Evolutionary conservation across 2,888 invertebrate species (phyloP).

Genomic region (Lobophora halterata): DNA sequence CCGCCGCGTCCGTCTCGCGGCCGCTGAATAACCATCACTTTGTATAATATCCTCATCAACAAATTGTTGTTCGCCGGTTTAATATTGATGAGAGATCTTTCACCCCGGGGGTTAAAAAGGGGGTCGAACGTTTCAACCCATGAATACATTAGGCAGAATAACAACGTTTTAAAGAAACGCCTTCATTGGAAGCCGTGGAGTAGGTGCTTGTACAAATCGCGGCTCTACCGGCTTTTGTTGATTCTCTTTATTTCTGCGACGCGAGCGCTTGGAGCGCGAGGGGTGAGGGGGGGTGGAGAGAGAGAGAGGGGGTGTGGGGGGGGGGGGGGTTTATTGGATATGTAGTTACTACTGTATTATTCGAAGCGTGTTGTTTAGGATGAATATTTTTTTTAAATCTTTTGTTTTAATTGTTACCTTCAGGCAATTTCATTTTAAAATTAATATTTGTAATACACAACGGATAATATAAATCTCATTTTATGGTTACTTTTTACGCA

Average conservation of each 20-base stretch:
- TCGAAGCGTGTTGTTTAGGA: too few relatives aligned
- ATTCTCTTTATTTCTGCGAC: slow-evolving; percentile 1
- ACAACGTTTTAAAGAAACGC: slow-evolving; percentile 40
- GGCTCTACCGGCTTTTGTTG: slow-evolving; percentile 14
- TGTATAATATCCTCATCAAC: slow-evolving; percentile 39
- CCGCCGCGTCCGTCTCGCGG: too few relatives aligned
- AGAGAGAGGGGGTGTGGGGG: too few relatives aligned
- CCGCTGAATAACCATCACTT: slow-evolving; percentile 27
- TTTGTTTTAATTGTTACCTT: too few relatives aligned
- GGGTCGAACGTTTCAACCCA: slow-evolving; percentile 35
- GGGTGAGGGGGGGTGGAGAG: too few relatives aligned
- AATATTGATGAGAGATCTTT: slow-evolving; percentile 41
- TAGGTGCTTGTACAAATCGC: slow-evolving; percentile 14
- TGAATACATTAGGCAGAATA: slow-evolving; percentile 45
- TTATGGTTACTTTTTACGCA: too few relatives aligned
- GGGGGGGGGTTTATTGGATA: too few relatives aligned
- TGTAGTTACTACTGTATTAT: too few relatives aligned
- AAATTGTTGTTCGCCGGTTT: slow-evolving; percentile 39
- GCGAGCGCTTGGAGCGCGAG: neutral
- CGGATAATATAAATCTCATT: too few relatives aligned
- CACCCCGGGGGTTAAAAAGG: slow-evolving; percentile 8
- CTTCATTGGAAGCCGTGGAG: slow-evolving; percentile 28
- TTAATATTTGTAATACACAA: too few relatives aligned
- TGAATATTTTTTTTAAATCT: too few relatives aligned
- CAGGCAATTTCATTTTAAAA: too few relatives aligned